Base-by-base conservation (phyloP, 2,113 vertebrate species). In the Hemiprocne comata region DNA sequence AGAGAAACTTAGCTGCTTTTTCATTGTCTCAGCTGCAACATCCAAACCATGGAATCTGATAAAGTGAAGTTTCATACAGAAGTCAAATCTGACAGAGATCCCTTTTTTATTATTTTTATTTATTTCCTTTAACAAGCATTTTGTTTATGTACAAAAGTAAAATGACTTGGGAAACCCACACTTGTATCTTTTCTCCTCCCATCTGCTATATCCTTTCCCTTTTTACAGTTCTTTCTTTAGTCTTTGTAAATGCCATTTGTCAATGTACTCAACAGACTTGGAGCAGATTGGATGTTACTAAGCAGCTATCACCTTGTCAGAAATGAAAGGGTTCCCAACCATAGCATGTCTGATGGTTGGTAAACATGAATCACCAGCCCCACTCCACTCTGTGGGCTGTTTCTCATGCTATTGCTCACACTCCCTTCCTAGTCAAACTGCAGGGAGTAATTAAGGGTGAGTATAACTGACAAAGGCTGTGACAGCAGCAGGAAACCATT, bases 361-460 rank as follows among this genome's bases (percentile, higher is more conserved):
- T 31, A 77, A 91, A 77, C 36, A 48, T 8, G 33, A 65, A 90
- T 50, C 21, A 74, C 33, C 67, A 91, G 5, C 34, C 51, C 58
- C 24, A 10, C 18, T 70, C 36, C 31, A 15, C 28, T 70, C 6
- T 10, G 16, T 28, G 29, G 48, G 60, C 44, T 88, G 55, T 48
- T 86, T 51, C 64, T 94, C 40, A 71, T 34, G 11, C 7, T 48
- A 23, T 58, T 83, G n/a, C 40, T 89, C 69, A 66, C 51, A 29
- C 67, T 42, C 40, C 40, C 40, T 42, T 42, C 40, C 40, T 42
- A 60, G 33, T 48, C 78, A 85, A 44, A 29, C 55, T 88, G 24
- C 34, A 83, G 74, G 51, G 64, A 90, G 42, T 69, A 93, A 90
- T 91, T 91, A 88, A 86, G 33, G 26, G 28, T 61, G 51, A 85